Conservation (phyloP, 2,797 vertebrate genomes). For the Arnoldichthys spilopterus region DNA sequence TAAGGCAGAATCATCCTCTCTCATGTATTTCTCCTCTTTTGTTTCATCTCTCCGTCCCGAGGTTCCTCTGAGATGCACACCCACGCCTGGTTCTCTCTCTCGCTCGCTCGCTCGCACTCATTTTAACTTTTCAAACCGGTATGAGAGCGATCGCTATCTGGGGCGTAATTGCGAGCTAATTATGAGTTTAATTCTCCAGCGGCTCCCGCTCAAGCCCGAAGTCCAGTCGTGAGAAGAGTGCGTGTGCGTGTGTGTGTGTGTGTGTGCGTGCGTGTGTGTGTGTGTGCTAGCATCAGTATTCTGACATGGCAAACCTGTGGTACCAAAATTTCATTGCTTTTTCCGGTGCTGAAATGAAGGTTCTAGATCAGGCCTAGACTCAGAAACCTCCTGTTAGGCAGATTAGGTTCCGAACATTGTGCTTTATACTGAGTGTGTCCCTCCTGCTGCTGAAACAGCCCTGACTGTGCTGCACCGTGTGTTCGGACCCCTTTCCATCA, state of each 20-base stretch:
- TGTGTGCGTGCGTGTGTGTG: neutral
- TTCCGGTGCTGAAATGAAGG: too few relatives aligned
- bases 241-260: constrained; percentile 33
- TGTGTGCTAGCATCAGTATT: neutral
- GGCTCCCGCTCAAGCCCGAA: constrained; percentile 65
- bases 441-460: too few relatives aligned
- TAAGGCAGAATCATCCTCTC: constrained; percentile 64
- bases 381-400: too few relatives aligned
- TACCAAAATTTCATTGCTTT: too few relatives aligned
- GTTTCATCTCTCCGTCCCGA: constrained; percentile 74
- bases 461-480: too few relatives aligned
- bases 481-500: too few relatives aligned
- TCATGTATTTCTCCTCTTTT: constrained; percentile 69
- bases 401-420: too few relatives aligned
- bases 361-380: too few relatives aligned
- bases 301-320: too few relatives aligned
- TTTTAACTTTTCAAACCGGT: constrained; percentile 37
- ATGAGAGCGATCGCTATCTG: constrained; percentile 54
- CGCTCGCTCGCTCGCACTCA: constrained; percentile 21
- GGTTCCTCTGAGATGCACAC: constrained; percentile 73
- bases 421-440: too few relatives aligned
- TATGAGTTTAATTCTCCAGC: constrained; percentile 73
- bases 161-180: constrained; percentile 52
- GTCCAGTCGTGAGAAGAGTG: constrained; percentile 66
- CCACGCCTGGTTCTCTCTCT: constrained; percentile 53